These are phyloP conservation scores for Hepsetus odoe DNA, from an alignment of 2,113 vertebrate genomes.

Conservation along the genomic window DNA sequence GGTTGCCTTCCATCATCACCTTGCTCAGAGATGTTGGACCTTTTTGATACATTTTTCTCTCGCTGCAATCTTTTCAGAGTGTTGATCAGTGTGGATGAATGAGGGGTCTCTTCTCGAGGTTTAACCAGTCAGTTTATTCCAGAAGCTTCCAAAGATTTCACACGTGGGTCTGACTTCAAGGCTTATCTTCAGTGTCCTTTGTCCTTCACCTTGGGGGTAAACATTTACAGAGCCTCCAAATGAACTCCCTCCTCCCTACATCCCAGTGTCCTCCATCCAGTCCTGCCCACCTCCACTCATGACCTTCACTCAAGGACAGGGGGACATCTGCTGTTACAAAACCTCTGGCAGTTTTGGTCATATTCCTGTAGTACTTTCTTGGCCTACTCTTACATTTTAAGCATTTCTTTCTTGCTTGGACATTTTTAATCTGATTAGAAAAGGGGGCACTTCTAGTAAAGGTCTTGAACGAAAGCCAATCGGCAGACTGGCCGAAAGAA, in stretches of 20 bases:
- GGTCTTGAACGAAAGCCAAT: neutral
- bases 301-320: conserved; percentile 71
- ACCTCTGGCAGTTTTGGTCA: neutral
- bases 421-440: conserved; percentile 2
- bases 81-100: neutral
- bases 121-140: neutral
- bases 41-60: too few species aligned
- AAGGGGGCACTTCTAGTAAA: neutral
- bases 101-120: neutral
- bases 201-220: conserved; percentile 44
- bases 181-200: conserved; percentile 48
- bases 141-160: neutral
- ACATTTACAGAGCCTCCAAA: conserved; percentile 52
- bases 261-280: conserved; percentile 35
- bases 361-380: neutral
- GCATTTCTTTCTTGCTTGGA: neutral
- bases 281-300: conserved; percentile 10
- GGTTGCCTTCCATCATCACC: too few species aligned
- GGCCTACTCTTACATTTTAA: neutral
- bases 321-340: conserved; percentile 49
- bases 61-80: too few species aligned
- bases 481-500: neutral
- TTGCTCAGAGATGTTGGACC: too few species aligned
- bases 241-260: conserved; percentile 7
- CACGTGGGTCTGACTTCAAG: neutral